Evolutionary conservation across 2,797 vertebrate species (phyloP).

Genomic region (Sebastes trivittatus): DNA sequence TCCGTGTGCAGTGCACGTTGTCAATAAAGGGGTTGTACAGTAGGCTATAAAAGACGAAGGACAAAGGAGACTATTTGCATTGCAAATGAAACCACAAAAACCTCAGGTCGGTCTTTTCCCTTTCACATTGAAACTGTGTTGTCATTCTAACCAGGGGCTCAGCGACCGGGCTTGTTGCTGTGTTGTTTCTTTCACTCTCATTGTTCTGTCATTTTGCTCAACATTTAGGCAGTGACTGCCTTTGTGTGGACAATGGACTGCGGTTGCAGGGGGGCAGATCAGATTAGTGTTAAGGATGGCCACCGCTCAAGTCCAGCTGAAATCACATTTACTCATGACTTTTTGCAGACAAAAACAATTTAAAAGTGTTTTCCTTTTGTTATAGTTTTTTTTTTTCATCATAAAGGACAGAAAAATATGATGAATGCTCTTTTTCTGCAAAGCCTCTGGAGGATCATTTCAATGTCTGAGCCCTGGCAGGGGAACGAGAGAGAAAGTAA

Average conservation of each 20-base stretch:
- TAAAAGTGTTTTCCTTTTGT: background rate
- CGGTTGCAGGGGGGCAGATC: background rate
- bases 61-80: conserved; percentile 62
- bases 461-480: background rate
- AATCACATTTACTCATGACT: background rate
- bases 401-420: background rate
- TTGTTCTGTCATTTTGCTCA: conserved; percentile 20
- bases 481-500: background rate
- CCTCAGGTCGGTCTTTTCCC: conserved; percentile 18
- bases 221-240: background rate
- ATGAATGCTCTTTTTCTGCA: background rate
- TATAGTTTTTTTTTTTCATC: background rate
- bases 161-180: background rate
- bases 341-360: background rate
- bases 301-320: background rate
- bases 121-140: conserved; percentile 37
- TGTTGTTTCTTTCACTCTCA: conserved; percentile 2
- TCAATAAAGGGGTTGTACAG: conserved; percentile 45
- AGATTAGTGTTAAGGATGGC: background rate
- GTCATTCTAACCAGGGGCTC: conserved; percentile 11
- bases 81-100: conserved; percentile 53
- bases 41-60: conserved; percentile 45
- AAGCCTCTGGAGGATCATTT: background rate
- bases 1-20: background rate
- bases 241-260: background rate